A percentile compares a stretch with the other conserved stretches of the same genome.
Evolutionary conservation across 2,113 vertebrate genomes (phyloP).

Genomic region (Cairina moschata): DNA sequence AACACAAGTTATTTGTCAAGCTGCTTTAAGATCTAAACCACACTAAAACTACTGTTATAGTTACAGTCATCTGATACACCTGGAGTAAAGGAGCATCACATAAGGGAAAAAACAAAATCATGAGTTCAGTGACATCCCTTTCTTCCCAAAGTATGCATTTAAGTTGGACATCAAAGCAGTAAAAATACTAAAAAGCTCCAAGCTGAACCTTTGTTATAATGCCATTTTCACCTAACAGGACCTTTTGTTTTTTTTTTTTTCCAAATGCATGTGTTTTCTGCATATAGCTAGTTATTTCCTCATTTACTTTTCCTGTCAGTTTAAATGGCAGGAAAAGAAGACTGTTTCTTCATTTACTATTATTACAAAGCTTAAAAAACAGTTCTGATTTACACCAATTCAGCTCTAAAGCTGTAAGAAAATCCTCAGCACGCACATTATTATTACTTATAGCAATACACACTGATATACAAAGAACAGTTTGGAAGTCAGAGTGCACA

Average conservation of each 20-base stretch:
- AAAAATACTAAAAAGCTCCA: neutral
- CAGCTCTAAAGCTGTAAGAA: neutral
- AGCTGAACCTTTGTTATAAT: neutral
- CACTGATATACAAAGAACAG: neutral
- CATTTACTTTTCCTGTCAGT: neutral
- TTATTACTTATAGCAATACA: neutral
- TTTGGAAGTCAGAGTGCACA: neutral
- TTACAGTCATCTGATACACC: neutral
- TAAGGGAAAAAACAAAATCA: neutral
- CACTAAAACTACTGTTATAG: neutral
- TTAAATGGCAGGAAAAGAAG: neutral
- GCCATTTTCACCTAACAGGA: neutral
- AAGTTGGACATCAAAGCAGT: neutral
- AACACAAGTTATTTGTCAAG: neutral
- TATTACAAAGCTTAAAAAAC: neutral
- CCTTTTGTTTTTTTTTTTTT: neutral
- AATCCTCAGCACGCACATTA: neutral
- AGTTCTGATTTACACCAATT: neutral
- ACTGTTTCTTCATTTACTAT: neutral
- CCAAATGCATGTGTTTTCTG: neutral
- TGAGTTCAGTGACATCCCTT: neutral
- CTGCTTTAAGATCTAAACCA: neutral
- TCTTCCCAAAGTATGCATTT: neutral
- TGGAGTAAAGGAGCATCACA: neutral
- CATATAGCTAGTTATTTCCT: neutral